Percentiles rank a stretch among this genome's conserved stretches.
Evolutionary conservation across 2,888 invertebrate species (phyloP).

Genomic region (Synanthedon andrenaeformis): DNA sequence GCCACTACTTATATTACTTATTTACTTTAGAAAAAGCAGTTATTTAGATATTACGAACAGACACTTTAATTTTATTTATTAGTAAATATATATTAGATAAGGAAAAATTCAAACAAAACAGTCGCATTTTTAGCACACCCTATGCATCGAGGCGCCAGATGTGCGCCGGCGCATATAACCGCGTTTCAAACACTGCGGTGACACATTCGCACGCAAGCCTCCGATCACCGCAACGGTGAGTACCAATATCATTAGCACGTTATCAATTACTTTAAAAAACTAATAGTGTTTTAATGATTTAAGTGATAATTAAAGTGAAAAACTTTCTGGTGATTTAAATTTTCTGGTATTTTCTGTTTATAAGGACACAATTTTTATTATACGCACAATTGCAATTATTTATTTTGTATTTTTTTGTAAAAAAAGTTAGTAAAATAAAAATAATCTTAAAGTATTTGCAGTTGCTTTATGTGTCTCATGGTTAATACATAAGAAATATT

Average conservation of each 20-base stretch:
- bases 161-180: constrained; percentile 50
- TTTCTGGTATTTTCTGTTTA: neutral
- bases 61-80: too few species aligned
- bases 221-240: constrained; percentile 43
- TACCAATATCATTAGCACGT: constrained; percentile 12
- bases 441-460: too few species aligned
- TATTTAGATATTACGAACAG: too few species aligned
- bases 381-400: too few species aligned
- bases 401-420: too few species aligned
- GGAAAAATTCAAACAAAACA: neutral
- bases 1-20: too few species aligned
- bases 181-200: constrained; percentile 24
- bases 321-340: neutral
- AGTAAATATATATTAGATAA: neutral
- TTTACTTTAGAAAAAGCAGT: too few species aligned
- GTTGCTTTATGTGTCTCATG: too few species aligned
- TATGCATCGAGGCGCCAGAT: constrained; percentile 21
- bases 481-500: too few species aligned
- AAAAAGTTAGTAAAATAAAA: too few species aligned
- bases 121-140: constrained; percentile 27
- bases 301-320: neutral
- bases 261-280: neutral
- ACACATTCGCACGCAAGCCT: constrained; percentile 46
- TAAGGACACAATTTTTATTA: too few species aligned
- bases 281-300: neutral